A percentile compares a stretch with the other conserved stretches of the same genome.
phyloP scores from a whole-genome alignment of 2,113 vertebrate genomes.

The Xenopus borealis region DNA sequence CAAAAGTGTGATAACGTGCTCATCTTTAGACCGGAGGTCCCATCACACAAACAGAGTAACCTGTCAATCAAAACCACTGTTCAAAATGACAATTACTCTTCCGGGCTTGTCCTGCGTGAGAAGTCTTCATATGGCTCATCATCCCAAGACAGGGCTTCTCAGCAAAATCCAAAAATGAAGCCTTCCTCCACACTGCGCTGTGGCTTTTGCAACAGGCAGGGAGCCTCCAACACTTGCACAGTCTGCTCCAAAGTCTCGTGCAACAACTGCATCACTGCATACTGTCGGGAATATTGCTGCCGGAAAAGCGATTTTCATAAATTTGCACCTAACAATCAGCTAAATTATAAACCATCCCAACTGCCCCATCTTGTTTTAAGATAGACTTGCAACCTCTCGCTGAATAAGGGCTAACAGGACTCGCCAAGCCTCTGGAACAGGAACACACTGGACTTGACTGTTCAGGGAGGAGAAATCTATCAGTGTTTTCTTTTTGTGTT shows the following conservation, averaged over 20 bases:
- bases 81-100: conserved; percentile 56
- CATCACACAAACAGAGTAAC: conserved; percentile 65
- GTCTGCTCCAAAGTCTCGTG: conserved; percentile 97
- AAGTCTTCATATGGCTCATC: conserved; percentile 67
- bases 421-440: conserved; percentile 30
- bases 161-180: conserved; percentile 64
- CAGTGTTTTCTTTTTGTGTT: conserved; percentile 35
- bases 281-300: conserved; percentile 88
- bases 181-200: conserved; percentile 77
- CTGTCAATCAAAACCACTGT: conserved; percentile 61
- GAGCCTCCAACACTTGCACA: conserved; percentile 88
- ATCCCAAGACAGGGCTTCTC: conserved; percentile 78
- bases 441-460: conserved; percentile 30
- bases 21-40: conserved; percentile 57
- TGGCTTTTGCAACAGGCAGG: conserved; percentile 90
- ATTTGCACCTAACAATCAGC: conserved; percentile 90
- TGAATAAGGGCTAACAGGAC: conserved; percentile 61
- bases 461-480: conserved; percentile 44
- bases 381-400: conserved; percentile 57
- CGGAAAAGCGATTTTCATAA: conserved; percentile 87
- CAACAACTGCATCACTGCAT: conserved; percentile 84
- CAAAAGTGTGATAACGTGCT: conserved; percentile 79
- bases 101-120: conserved; percentile 56
- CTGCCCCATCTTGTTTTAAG: conserved; percentile 91
- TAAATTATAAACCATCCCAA: conserved; percentile 89